Conservation (phyloP, 2,797 vertebrate genomes). For the Petrocephalus schoutedeni region DNA sequence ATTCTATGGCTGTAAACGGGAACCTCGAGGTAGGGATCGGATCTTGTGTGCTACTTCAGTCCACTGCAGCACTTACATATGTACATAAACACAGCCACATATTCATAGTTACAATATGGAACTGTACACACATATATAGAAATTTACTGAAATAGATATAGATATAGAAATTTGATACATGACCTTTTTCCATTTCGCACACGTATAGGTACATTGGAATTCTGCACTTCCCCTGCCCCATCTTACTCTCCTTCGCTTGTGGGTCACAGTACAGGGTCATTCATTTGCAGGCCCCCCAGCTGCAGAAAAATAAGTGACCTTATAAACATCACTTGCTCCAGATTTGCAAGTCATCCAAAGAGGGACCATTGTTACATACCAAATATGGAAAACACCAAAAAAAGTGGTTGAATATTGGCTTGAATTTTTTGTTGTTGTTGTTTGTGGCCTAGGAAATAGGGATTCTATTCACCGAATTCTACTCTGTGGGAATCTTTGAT, state of each 20-base stretch:
- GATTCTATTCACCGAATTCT: background rate
- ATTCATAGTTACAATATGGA: background rate
- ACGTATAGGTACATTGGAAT: background rate
- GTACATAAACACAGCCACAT: background rate
- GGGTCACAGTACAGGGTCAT: background rate
- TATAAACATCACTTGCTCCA: background rate
- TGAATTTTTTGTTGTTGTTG: background rate
- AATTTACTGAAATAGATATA: background rate
- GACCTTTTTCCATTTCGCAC: background rate
- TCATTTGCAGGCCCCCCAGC: background rate
- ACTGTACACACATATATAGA: background rate
- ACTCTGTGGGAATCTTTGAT: background rate
- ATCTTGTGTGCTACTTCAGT: background rate
- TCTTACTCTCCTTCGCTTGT: background rate
- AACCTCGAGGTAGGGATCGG: background rate
- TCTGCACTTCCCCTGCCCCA: background rate
- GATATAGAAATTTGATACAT: background rate
- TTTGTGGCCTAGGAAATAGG: background rate
- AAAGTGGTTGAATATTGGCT: background rate
- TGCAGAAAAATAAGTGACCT: background rate
- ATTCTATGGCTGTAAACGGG: background rate
- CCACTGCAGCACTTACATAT: background rate
- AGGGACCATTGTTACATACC: background rate
- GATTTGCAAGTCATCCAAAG: background rate
- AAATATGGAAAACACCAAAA: background rate